Percentiles rank a stretch among this genome's conserved stretches.
phyloP scores from a whole-genome alignment of 1,140 invertebrate genomes.

The Oppia nitens region DNA sequence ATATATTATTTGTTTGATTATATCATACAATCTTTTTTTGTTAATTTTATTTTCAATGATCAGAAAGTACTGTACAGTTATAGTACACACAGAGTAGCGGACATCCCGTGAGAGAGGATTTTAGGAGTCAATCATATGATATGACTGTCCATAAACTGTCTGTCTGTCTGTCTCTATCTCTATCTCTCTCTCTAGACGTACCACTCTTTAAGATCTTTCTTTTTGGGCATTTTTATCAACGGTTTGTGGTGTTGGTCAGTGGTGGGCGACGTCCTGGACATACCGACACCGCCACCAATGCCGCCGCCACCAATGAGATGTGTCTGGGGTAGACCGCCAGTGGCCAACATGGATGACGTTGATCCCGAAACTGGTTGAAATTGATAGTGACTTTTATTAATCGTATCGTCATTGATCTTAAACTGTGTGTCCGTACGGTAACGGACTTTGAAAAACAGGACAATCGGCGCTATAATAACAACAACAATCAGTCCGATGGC shows the following conservation, averaged over 20 bases:
- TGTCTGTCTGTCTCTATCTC: no score
- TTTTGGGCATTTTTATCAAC: constrained; percentile 8
- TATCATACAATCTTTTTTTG: not conserved
- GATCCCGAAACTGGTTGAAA: constrained; percentile 24
- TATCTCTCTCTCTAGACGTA: constrained; percentile 11
- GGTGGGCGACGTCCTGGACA: constrained; percentile 4
- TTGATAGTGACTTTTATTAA: constrained; percentile 34
- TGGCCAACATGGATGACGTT: constrained; percentile 11
- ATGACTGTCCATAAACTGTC: no score
- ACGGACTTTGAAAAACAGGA: constrained; percentile 57
- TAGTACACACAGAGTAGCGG: not conserved
- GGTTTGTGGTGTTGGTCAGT: not conserved
- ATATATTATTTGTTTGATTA: not conserved
- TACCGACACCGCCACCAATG: constrained; percentile 9
- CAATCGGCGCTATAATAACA: constrained; percentile 69
- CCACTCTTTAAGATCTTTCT: constrained; percentile 17
- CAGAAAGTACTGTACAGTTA: not conserved
- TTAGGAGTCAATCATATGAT: no score
- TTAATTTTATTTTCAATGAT: not conserved
- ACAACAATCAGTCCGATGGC: constrained; percentile 77
- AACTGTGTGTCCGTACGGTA: constrained; percentile 50
- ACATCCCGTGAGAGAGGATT: not conserved
- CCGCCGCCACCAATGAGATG: constrained; percentile 3
- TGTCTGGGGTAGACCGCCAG: not conserved
- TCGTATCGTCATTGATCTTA: constrained; percentile 54